These are phyloP conservation scores for Plusia festucae DNA, from an alignment of 2,888 invertebrate species.

Conservation along the genomic window DNA sequence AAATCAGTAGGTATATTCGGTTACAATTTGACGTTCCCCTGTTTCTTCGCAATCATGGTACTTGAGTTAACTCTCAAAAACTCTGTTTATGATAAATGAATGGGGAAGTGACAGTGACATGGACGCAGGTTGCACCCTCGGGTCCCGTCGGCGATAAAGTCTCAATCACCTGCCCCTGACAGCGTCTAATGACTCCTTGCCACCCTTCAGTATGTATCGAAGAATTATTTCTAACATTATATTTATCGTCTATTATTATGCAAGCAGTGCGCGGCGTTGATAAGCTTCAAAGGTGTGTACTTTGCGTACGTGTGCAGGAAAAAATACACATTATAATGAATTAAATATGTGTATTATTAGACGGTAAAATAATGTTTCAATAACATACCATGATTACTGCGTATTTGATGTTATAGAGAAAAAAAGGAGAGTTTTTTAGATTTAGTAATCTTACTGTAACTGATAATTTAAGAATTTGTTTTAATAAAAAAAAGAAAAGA, in stretches of 20 bases:
- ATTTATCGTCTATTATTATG: slow-evolving; percentile 73
- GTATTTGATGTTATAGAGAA: too few relatives aligned
- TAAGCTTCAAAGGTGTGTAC: slow-evolving; percentile 57
- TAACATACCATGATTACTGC: too few relatives aligned
- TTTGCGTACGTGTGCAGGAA: background rate
- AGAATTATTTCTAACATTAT: slow-evolving; percentile 67
- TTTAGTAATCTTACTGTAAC: too few relatives aligned
- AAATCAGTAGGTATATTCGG: slow-evolving; percentile 35
- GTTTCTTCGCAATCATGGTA: slow-evolving; percentile 48
- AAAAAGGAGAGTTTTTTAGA: too few relatives aligned
- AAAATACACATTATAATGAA: background rate
- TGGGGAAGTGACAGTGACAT: slow-evolving; percentile 72
- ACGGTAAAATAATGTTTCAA: too few relatives aligned
- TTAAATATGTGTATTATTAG: background rate
- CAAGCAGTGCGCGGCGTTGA: slow-evolving; percentile 68
- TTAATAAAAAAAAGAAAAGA: too few relatives aligned
- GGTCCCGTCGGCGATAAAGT: slow-evolving; percentile 74
- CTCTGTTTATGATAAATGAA: slow-evolving; percentile 75
- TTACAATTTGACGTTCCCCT: slow-evolving; percentile 52
- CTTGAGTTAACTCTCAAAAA: slow-evolving; percentile 62
- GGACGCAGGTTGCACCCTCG: slow-evolving; percentile 75
- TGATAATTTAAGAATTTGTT: too few relatives aligned
- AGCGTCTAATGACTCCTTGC: slow-evolving; percentile 66
- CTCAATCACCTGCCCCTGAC: slow-evolving; percentile 82
- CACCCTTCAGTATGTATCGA: slow-evolving; percentile 62